These are phyloP conservation scores for Diphyllodes magnificus DNA, from an alignment of 2,113 vertebrate species.

Conservation along the genomic window DNA sequence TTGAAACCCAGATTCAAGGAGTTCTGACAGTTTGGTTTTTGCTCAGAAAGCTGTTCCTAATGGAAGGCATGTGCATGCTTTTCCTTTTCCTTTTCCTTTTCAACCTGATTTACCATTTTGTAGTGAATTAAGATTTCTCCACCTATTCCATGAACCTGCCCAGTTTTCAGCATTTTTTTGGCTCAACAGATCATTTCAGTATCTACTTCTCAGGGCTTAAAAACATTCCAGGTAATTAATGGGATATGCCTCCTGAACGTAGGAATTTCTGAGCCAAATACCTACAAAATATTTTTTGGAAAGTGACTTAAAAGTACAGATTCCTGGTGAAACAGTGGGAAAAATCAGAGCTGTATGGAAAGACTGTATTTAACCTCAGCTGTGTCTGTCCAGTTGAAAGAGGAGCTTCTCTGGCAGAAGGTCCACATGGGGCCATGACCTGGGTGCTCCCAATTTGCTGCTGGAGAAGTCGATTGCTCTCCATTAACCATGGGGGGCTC, in stretches of 20 bases:
- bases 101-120: neutral
- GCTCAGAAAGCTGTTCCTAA: neutral
- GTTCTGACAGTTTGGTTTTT: neutral
- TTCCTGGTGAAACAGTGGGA: neutral
- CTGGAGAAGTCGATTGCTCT: neutral
- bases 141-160: neutral
- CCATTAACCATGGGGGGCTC: neutral
- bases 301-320: neutral
- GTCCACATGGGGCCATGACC: neutral
- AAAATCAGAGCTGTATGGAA: neutral
- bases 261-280: neutral
- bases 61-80: neutral
- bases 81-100: neutral
- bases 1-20: neutral
- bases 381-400: rapidly evolving
- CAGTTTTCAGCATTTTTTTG: neutral
- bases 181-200: neutral
- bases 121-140: neutral
- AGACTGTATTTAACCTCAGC: neutral
- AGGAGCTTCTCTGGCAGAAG: neutral
- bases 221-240: neutral
- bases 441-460: neutral
- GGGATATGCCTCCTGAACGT: neutral
- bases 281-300: neutral
- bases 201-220: neutral